These are phyloP conservation scores for Coboldia fuscipes DNA, from an alignment of 1,140 invertebrate species.

Conservation along the genomic window DNA sequence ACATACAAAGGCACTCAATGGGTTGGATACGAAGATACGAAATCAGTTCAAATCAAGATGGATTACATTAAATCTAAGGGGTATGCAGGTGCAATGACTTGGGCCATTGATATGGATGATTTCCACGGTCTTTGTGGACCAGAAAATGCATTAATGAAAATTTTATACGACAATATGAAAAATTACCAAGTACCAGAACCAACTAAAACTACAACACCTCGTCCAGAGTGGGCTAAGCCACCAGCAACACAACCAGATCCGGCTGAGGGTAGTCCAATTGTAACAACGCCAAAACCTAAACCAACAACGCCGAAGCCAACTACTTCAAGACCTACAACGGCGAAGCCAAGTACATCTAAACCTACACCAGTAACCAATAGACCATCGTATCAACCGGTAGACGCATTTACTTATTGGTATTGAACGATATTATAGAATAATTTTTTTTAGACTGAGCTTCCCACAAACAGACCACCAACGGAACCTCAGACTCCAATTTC, in stretches of 20 bases:
- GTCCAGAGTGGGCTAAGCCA: conserved; percentile 48
- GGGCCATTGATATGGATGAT: conserved; percentile 79
- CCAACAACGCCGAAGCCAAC: conserved; percentile 11
- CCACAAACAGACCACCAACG: too few species aligned
- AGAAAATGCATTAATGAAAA: conserved; percentile 44
- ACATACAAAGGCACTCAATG: conserved; percentile 71
- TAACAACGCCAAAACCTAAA: conserved; percentile 5
- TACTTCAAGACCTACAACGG: conserved; percentile 5
- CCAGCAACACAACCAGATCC: conserved; percentile 32
- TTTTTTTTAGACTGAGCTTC: neutral
- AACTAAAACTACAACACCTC: conserved; percentile 38
- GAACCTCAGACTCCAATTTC: neutral
- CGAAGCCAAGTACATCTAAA: conserved; percentile 6
- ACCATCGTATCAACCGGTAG: too few species aligned
- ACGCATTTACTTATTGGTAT: too few species aligned
- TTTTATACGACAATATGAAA: conserved; percentile 50
- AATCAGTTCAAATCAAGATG: conserved; percentile 69
- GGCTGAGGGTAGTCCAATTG: conserved; percentile 14
- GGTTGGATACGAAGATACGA: conserved; percentile 74
- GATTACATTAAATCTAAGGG: conserved; percentile 60
- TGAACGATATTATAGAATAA: too few species aligned
- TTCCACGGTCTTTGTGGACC: conserved; percentile 55
- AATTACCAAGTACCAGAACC: conserved; percentile 50
- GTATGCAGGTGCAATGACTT: conserved; percentile 71
- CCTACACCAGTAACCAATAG: too few species aligned